Base-by-base conservation (phyloP, 2,888 invertebrate genomes). In the Eilema sororculum region DNA sequence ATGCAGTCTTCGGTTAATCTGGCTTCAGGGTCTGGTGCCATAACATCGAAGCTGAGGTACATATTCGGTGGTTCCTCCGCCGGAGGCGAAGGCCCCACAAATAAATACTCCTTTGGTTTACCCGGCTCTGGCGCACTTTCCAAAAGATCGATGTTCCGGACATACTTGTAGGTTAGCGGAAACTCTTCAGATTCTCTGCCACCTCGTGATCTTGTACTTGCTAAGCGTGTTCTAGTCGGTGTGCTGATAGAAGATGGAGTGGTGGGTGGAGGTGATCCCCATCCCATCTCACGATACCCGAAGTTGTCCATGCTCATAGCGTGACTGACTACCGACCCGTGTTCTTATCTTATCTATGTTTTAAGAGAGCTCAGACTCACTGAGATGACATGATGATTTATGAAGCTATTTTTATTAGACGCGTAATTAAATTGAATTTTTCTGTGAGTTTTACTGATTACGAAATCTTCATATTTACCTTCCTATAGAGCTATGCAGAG, bases 31-130 rank as follows among this genome's bases (percentile, higher is more conserved):
- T 97, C 96, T 59, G 96, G 96, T 56, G 96, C 96, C 24, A 96
- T 95, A 77, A 97, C 96, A 84, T 97, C 97, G 76, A 97, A 97
- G 87, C 97, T 97, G 81, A 97, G 97, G 89, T 97, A 97, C 94
- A 97, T 96, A 81, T 97, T 97, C 65, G 97, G 97, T 4, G 97
- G 97, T 93, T 97, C 97, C 91, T 98, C 98, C 61, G 97, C 97
- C 3, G 97, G 97, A 20, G 97, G 97, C 9, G 97, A 97, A 20
- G 97, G 97, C 22, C 97, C 98, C 76, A 97, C 97, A 86, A 97
- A 97, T 91, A 98, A 96, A 86, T 97, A 97, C 89, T 97, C 97
- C 86, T 97, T 97, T 79, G 97, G 96, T 78, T 91, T 91, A n/a
- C 90, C 91, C 4, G 90, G 89, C 24, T 94, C 94, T 68, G 95